A percentile compares a stretch with the other conserved stretches of the same genome.
These are phyloP conservation scores for Sardinella longiceps DNA, from an alignment of 2,797 vertebrate species.

Conservation along the genomic window DNA sequence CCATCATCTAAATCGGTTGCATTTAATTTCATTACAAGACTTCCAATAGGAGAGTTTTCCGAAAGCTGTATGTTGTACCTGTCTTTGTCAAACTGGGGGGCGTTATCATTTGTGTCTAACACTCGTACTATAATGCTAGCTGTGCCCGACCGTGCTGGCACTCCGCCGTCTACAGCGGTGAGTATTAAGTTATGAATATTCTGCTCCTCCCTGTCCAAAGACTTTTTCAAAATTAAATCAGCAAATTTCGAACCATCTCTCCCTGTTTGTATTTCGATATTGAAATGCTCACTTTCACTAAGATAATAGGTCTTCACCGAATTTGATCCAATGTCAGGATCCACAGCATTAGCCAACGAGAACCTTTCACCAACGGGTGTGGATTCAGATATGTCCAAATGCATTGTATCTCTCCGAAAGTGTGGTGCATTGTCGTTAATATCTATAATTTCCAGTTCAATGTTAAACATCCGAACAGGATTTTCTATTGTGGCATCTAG, in stretches of 20 bases:
- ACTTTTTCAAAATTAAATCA: conserved; percentile 60
- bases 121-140: conserved; percentile 72
- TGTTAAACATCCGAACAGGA: conserved; percentile 42
- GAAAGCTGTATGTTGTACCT: not conserved
- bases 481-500: conserved; percentile 41
- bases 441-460: conserved; percentile 59
- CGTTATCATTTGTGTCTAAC: conserved; percentile 77
- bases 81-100: conserved; percentile 71
- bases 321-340: conserved; percentile 63
- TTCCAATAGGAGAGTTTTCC: conserved; percentile 32
- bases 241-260: conserved; percentile 65
- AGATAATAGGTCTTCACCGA: conserved; percentile 64
- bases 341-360: conserved; percentile 61
- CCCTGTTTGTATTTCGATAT: conserved; percentile 59
- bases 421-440: conserved; percentile 16
- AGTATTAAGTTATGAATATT: conserved; percentile 64
- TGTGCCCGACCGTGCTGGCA: conserved; percentile 72
- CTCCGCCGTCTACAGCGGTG: conserved; percentile 67
- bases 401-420: conserved; percentile 63
- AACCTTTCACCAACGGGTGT: conserved; percentile 64
- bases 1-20: conserved; percentile 51
- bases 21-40: conserved; percentile 42
- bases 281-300: conserved; percentile 63
- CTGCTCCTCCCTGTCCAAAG: conserved; percentile 64
- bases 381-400: conserved; percentile 73